A percentile compares a stretch with the other conserved stretches of the same genome.
phyloP scores from a whole-genome alignment of 2,888 invertebrate genomes.

The Tridacna crocea region DNA sequence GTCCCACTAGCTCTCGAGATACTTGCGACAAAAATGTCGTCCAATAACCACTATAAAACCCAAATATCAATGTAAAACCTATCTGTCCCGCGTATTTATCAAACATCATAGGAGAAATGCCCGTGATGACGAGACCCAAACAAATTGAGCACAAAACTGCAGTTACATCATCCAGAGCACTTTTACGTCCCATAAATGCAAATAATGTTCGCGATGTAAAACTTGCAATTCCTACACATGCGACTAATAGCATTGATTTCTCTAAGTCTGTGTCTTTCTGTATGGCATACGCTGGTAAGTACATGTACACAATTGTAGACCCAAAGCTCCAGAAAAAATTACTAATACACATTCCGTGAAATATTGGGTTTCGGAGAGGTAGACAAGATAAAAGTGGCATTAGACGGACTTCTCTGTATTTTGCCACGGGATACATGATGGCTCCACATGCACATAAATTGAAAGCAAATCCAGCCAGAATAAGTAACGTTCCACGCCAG shows the following conservation, averaged over 20 bases:
- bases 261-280: conserved; percentile 73
- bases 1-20: conserved; percentile 78
- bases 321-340: conserved; percentile 83
- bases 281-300: conserved; percentile 80
- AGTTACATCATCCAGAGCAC: conserved; percentile 80
- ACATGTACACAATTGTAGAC: conserved; percentile 79
- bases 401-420: conserved; percentile 69
- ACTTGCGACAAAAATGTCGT: conserved; percentile 80
- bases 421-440: conserved; percentile 73
- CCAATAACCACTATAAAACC: conserved; percentile 83
- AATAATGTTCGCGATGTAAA: conserved; percentile 79
- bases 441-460: conserved; percentile 80
- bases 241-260: conserved; percentile 74
- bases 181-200: conserved; percentile 81
- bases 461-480: conserved; percentile 75
- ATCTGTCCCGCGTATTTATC: conserved; percentile 81
- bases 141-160: conserved; percentile 78
- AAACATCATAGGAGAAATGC: conserved; percentile 79
- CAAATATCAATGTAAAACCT: conserved; percentile 80
- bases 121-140: conserved; percentile 79
- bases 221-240: conserved; percentile 78
- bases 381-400: conserved; percentile 77
- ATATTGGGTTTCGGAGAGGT: conserved; percentile 78
- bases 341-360: conserved; percentile 78
- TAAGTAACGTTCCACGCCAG: conserved; percentile 77